Base-by-base conservation (phyloP, 1,140 invertebrate genomes). In the Apocrypta bakeri region DNA sequence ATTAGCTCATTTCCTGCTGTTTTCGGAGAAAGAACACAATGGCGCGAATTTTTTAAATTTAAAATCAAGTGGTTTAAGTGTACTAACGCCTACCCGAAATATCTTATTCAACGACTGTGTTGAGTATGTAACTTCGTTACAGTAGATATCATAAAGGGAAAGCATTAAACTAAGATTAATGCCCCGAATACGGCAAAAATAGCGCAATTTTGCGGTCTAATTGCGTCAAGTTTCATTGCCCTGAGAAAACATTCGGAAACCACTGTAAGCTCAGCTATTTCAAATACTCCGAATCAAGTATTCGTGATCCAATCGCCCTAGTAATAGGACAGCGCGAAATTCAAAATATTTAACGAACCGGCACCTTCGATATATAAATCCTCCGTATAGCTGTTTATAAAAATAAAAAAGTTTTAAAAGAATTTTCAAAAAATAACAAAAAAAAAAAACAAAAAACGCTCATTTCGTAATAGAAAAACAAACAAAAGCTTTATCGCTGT, bases 181-280 rank as follows among this genome's bases (percentile, higher is more conserved):
- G 21, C 8, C 17, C 14, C 21, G 48, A 66, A 11, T 29, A 66
- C 64, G n/a, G 25, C 27, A 27, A 27, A 73, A 73, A 73, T 73
- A 61, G 27, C 27, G 42, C 72, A 74, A 74, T 14, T 31, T 74
- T 9, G 8, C 42, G 40, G 11, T 21, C 17, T 61, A 76, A 76
- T 64, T 76, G 74, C 61, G 42, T 76, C 48, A 64, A 64, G 8
- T 76, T 76, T 31, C 56, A 1, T 25, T 33, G 48, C 2, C 1
- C 25, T 75, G 48, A 24, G 73, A 25, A 27, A 73, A 73, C 48
- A 25, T 27, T 40, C 48, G 9, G 37, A 73, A 73, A 71, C 31
- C 11, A 17, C 69, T 37, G 27, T 14, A 21, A 68, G 29, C 9
- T 31, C 7, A 14, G 17, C 25, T 68, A 68, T 68, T 68, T 29